Percentiles rank a stretch among this genome's conserved stretches.
Conservation (phyloP, 2,888 invertebrate genomes). For the Andrena trimmerana region DNA sequence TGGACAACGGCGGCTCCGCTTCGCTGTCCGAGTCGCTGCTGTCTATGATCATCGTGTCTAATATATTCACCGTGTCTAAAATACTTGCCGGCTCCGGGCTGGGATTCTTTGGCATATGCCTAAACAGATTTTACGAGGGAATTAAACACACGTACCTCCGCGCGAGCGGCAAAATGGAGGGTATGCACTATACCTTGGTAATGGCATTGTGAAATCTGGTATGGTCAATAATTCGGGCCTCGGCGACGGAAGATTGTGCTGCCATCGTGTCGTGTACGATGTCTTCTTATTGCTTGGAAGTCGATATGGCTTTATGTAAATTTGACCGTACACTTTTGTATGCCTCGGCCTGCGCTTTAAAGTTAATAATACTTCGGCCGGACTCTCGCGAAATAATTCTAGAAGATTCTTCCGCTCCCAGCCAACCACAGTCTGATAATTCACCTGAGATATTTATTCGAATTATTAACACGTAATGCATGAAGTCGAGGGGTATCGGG, state of each 20-base stretch:
- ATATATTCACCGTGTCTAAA: slow-evolving; percentile 77
- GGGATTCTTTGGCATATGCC: slow-evolving; percentile 80
- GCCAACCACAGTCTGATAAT: slow-evolving; percentile 91
- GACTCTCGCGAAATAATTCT: slow-evolving; percentile 90
- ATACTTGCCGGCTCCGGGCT: slow-evolving; percentile 81
- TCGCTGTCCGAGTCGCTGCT: slow-evolving; percentile 87
- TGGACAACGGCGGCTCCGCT: slow-evolving; percentile 86
- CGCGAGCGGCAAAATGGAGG: not conserved
- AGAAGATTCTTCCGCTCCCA: slow-evolving; percentile 93
- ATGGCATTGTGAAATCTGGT: slow-evolving; percentile 87
- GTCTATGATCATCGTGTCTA: slow-evolving; percentile 84
- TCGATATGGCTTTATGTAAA: slow-evolving; percentile 90
- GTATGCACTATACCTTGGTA: slow-evolving; percentile 85
- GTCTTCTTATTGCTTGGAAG: slow-evolving; percentile 90
- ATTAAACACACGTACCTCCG: not conserved
- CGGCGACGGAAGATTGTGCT: slow-evolving; percentile 90
- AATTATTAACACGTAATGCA: slow-evolving; percentile 9
- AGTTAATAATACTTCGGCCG: slow-evolving; percentile 93
- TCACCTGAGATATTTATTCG: slow-evolving; percentile 86
- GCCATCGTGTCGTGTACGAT: slow-evolving; percentile 88
- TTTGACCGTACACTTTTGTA: slow-evolving; percentile 92
- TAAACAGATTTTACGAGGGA: slow-evolving; percentile 56
- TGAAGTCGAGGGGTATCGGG: too few species aligned
- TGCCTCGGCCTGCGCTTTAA: slow-evolving; percentile 94
- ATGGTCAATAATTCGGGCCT: slow-evolving; percentile 88